Conservation (phyloP, 2,797 vertebrate species). For the Sebastes variabilis region DNA sequence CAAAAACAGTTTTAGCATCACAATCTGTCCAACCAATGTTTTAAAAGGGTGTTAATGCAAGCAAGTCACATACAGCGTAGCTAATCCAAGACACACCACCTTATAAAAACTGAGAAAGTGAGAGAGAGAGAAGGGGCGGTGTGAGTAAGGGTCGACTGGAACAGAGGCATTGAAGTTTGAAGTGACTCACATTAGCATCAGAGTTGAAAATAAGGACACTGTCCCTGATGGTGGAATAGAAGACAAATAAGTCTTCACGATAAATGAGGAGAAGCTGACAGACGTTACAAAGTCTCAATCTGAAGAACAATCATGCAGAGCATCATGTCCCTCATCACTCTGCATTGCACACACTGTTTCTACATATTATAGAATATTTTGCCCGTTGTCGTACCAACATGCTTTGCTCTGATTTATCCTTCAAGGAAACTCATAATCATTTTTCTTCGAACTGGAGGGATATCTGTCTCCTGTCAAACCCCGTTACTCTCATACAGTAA, state of each 20-base stretch:
- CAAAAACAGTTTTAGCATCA: not conserved
- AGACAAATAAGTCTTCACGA: not conserved
- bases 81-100: not conserved
- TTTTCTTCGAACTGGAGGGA: not conserved
- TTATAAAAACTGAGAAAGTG: not conserved
- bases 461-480: not conserved
- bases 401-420: not conserved
- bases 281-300: not conserved
- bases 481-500: not conserved
- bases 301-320: not conserved
- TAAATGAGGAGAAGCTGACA: not conserved
- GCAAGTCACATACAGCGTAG: not conserved
- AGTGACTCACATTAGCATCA: constrained; percentile 33
- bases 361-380: not conserved
- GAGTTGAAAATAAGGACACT: constrained; percentile 8
- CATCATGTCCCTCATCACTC: not conserved
- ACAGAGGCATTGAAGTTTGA: not conserved
- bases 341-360: not conserved
- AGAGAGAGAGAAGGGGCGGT: not conserved
- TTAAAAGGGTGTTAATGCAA: not conserved
- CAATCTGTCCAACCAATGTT: not conserved
- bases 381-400: not conserved
- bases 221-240: constrained; percentile 3
- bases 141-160: constrained; percentile 32
- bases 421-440: not conserved